Conservation (phyloP, 2,888 invertebrate species). For the Hydraecia micacea region DNA sequence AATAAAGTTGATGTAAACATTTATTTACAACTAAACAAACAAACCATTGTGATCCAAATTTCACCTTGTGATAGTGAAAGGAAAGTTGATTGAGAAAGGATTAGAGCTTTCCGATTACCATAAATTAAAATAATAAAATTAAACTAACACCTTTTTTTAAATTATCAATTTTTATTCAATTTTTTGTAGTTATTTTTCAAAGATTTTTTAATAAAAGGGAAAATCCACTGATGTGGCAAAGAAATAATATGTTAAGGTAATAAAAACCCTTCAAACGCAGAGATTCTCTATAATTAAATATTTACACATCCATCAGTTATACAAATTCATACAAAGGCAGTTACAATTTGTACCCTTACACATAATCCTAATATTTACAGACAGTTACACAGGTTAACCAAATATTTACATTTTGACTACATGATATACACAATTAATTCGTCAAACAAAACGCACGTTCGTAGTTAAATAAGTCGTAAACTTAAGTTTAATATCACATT, state of each 20-base stretch:
- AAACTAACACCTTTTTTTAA: slow-evolving; percentile 41
- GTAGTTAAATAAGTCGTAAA: slow-evolving; percentile 68
- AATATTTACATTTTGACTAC: slow-evolving; percentile 64
- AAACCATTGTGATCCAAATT: slow-evolving; percentile 57
- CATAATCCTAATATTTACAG: slow-evolving; percentile 58
- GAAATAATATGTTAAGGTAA: slow-evolving; percentile 52
- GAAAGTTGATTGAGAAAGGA: slow-evolving; percentile 43
- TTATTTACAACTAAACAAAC: slow-evolving; percentile 66
- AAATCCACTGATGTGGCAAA: slow-evolving; percentile 36
- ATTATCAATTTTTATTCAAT: slow-evolving; percentile 25
- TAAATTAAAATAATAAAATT: slow-evolving; percentile 45
- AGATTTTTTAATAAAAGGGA: slow-evolving; percentile 27
- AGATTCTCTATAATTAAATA: slow-evolving; percentile 64
- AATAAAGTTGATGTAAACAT: slow-evolving; percentile 57
- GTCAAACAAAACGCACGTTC: slow-evolving; percentile 67
- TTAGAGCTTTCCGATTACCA: slow-evolving; percentile 45
- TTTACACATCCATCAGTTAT: slow-evolving; percentile 59
- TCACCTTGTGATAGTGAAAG: slow-evolving; percentile 46
- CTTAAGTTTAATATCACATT: slow-evolving; percentile 86
- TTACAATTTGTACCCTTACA: slow-evolving; percentile 66
- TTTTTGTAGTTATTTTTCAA: slow-evolving; percentile 26
- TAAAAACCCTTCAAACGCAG: slow-evolving; percentile 58
- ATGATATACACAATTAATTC: slow-evolving; percentile 65
- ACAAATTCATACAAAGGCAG: slow-evolving; percentile 57
- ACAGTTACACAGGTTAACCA: slow-evolving; percentile 30